phyloP scores from a whole-genome alignment of 2,888 invertebrate genomes.

The Drosophila tanythrix region DNA sequence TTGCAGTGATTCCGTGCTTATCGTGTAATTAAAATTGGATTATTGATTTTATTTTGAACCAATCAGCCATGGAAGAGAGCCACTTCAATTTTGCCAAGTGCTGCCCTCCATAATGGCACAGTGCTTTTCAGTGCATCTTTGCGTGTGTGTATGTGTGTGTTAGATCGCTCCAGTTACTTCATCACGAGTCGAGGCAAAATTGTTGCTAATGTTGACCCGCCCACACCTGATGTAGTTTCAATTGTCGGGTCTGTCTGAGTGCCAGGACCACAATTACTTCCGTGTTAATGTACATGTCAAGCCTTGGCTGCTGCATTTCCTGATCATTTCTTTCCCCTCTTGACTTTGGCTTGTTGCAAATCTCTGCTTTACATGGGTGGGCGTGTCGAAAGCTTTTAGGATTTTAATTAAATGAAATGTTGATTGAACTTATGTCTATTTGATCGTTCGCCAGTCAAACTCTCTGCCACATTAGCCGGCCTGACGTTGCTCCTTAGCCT shows the following conservation, averaged over 20 bases:
- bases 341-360: slow-evolving; percentile 22
- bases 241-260: slow-evolving; percentile 15
- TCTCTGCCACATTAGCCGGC: slow-evolving; percentile 36
- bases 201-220: slow-evolving; percentile 38
- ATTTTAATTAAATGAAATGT: slow-evolving; percentile 77
- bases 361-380: slow-evolving; percentile 48
- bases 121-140: slow-evolving; percentile 1
- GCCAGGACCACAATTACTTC: slow-evolving; percentile 68
- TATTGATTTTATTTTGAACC: slow-evolving; percentile 26
- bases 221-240: slow-evolving; percentile 39
- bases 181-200: slow-evolving; percentile 45
- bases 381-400: slow-evolving; percentile 68
- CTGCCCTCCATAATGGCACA: not conserved
- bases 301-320: slow-evolving; percentile 13
- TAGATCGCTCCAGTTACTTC: slow-evolving; percentile 46
- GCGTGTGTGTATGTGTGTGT: not conserved
- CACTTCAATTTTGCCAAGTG: slow-evolving; percentile 10
- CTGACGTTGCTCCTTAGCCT: slow-evolving; percentile 14
- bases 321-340: slow-evolving; percentile 9
- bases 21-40: slow-evolving; percentile 20
- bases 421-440: slow-evolving; percentile 73
- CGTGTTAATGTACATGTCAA: slow-evolving; percentile 57
- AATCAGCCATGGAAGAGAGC: not conserved
- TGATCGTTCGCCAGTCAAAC: slow-evolving; percentile 4
- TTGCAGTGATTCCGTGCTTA: slow-evolving; percentile 5